Base-by-base conservation (phyloP, 2,113 vertebrate species). In the Vidua chalybeata region DNA sequence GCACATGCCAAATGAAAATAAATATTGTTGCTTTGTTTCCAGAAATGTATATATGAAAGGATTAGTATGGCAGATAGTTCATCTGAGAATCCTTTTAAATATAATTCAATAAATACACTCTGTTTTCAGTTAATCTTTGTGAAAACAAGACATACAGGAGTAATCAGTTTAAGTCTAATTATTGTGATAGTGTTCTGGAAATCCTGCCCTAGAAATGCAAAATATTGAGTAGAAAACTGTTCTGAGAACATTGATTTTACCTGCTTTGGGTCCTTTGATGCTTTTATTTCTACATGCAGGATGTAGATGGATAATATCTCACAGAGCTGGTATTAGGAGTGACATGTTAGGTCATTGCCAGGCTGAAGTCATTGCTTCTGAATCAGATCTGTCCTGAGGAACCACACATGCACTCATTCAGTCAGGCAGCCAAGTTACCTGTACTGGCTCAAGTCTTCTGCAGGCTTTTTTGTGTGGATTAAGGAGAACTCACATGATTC, bases 361-460 rank as follows among this genome's bases (percentile, higher is more conserved):
- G 71, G 17, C n/a, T 81, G 84, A 89, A 82, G 52, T 9, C 56
- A 5, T 35, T 56, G 35, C 35, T 49, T 63, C 35, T 87, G 62
- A 31, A 45, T 56, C 16, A 55, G 30, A 28, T 69, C 41, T 46
- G 35, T 76, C 58, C 48, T 4, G 1, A 45, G 21, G 56, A 87
- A 14, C 19, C 1, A 0, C 4, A 5, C 5, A 13, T 56, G 15
- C 16, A 0, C 24, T 75, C 6, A 3, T 27, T 56, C 55, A 48
- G 37, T 46, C 61, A 81, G 43, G 31, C 68, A 84, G 56, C 35
- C 52, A 35, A 4, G 46, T 61, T 66, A 37, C 46, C 23, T 10
- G 2, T 39, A 3, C 54, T 52, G 52, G 35, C 41, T 64, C 81
- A 55, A 39, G 51, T 46, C 46, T 90, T 68, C 35, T 55, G 17